These are phyloP conservation scores for Myotis lucifugus DNA, from an alignment of 2,113 vertebrate genomes.

Conservation along the genomic window DNA sequence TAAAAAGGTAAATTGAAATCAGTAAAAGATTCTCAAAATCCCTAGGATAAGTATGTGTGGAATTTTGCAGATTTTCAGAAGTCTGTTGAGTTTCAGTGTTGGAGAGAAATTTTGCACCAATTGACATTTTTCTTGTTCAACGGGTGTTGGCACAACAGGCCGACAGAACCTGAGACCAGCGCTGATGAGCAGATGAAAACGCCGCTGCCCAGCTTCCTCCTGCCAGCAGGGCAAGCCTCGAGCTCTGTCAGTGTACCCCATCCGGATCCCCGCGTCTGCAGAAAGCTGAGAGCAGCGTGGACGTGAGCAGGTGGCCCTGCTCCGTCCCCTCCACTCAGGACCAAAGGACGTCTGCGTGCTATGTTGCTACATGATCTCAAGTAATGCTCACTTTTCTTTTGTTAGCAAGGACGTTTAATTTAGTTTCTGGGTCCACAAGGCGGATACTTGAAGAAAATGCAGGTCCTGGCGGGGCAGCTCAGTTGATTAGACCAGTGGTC, in stretches of 20 bases:
- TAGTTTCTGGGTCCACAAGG: background rate
- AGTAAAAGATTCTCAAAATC: constrained; percentile 31
- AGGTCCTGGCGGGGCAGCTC: background rate
- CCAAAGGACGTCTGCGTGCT: background rate
- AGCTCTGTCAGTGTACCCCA: background rate
- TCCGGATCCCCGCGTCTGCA: rapidly evolving
- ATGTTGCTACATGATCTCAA: background rate
- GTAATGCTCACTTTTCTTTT: constrained; percentile 48
- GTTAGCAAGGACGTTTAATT: constrained; percentile 38
- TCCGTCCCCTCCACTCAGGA: background rate
- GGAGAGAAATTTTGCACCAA: constrained; percentile 28
- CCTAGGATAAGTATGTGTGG: constrained; percentile 20
- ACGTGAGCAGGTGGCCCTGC: rapidly evolving
- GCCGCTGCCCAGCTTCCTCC: background rate
- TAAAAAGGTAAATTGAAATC: constrained; percentile 57
- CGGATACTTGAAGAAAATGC: background rate
- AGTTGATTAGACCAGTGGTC: too few species aligned
- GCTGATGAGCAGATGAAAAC: background rate
- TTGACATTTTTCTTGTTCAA: constrained; percentile 54
- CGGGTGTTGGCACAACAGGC: constrained; percentile 6
- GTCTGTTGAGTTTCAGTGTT: background rate
- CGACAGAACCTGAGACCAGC: constrained; percentile 28
- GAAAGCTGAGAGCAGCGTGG: background rate
- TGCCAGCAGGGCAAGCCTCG: background rate
- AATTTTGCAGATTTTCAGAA: constrained; percentile 18